Conservation (phyloP, 92 coral and sea anemone species). For the Desmophyllum pertusum region DNA sequence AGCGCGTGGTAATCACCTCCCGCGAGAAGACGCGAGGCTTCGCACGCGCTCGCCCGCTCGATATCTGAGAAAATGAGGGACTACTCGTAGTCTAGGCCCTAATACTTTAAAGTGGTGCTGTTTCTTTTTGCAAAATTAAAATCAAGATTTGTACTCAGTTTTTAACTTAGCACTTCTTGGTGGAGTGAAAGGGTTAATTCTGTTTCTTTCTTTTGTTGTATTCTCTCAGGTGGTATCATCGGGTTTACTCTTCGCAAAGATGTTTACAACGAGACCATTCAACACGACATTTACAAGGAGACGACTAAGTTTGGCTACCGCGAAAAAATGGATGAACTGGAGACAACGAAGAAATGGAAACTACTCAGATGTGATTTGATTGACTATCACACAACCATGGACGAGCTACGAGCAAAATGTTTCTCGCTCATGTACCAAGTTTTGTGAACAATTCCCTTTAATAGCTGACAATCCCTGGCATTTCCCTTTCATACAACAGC, state of each 20-base stretch:
- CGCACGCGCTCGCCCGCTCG: too few relatives aligned
- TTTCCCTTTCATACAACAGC: too few relatives aligned
- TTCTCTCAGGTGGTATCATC: slow-evolving; percentile 58
- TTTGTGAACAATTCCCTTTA: not conserved
- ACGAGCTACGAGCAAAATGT: slow-evolving; percentile 41
- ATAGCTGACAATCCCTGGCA: too few relatives aligned
- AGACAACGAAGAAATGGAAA: slow-evolving; percentile 42
- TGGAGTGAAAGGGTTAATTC: not conserved
- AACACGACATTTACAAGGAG: slow-evolving; percentile 1
- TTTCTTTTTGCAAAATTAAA: too few relatives aligned
- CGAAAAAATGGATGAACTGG: slow-evolving; percentile 61
- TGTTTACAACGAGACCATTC: slow-evolving; percentile 28
- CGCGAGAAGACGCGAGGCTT: too few relatives aligned
- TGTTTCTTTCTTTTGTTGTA: not conserved
- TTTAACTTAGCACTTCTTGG: not conserved
- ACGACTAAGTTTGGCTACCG: slow-evolving; percentile 53
- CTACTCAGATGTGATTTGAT: slow-evolving; percentile 30
- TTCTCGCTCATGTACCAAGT: slow-evolving; percentile 49
- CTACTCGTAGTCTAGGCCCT: too few relatives aligned
- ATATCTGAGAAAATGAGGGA: too few relatives aligned
- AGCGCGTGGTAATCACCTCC: too few relatives aligned
- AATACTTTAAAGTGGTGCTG: too few relatives aligned
- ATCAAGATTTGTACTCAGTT: too few relatives aligned
- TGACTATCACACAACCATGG: slow-evolving; percentile 33
- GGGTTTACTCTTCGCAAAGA: slow-evolving; percentile 63